Evolutionary conservation across 1,140 invertebrate species (phyloP).

Genomic region (Formica exsecta): DNA sequence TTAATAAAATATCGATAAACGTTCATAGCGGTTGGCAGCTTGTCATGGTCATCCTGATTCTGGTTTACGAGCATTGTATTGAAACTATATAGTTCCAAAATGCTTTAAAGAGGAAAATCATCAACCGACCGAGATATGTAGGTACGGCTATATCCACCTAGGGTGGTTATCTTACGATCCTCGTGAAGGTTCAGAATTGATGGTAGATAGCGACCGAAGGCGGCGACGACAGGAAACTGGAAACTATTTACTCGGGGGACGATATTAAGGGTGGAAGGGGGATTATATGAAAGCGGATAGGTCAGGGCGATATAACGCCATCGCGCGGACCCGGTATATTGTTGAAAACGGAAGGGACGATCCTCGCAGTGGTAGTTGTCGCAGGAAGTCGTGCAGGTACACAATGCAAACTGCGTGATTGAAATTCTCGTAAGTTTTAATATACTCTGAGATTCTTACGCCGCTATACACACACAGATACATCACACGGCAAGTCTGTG

Average conservation of each 20-base stretch:
- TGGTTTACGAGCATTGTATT: constrained; percentile 50
- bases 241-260: constrained; percentile 84
- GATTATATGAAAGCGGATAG: constrained; percentile 82
- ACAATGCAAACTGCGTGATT: constrained; percentile 58
- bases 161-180: constrained; percentile 75
- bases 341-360: constrained; percentile 65
- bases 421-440: constrained; percentile 70
- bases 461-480: too few relatives aligned
- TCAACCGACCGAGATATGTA: constrained; percentile 30
- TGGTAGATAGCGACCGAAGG: constrained; percentile 73
- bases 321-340: constrained; percentile 57
- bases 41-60: constrained; percentile 21
- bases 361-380: constrained; percentile 33
- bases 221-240: constrained; percentile 79
- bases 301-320: constrained; percentile 79
- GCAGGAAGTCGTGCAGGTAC: constrained; percentile 15
- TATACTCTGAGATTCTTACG: constrained; percentile 59
- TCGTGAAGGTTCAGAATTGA: constrained; percentile 75
- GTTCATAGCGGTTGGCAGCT: not conserved
- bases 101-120: constrained; percentile 71
- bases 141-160: constrained; percentile 22
- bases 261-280: constrained; percentile 79
- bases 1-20: constrained; percentile 37
- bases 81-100: constrained; percentile 36
- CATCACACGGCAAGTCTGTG: not conserved